Base-by-base conservation (phyloP, 2,888 invertebrate genomes). In the Syrista parreyssii region DNA sequence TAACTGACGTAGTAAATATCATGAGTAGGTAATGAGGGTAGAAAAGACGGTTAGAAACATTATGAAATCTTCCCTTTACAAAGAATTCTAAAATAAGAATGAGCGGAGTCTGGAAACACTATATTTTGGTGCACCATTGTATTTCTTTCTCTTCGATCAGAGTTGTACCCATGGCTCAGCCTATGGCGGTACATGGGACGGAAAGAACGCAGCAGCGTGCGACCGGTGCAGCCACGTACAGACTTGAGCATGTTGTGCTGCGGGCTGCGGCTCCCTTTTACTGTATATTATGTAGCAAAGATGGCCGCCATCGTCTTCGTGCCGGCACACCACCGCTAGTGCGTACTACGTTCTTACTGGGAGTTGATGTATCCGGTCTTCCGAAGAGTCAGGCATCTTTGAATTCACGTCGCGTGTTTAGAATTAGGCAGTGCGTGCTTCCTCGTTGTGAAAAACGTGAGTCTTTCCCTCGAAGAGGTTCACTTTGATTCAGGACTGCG, bases 271-370 rank as follows among this genome's bases (percentile, higher is more conserved):
- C 9, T 33, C 33, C 71, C n/a, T 32, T 69, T 69, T 69, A 69
- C 32, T 33, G 32, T 33, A 34, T 9, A 71, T 71, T 71, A 71
- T 71, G 71, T 12, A 33, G 32, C 71, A 71, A 71, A 71, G 71
- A 71, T 71, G 71, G 71, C 71, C 12, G 31, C 71, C 31, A 31
- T 31, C 33, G 31, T 71, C 31, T 33, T 32, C 71, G 71, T 71
- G 33, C 71, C 71, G 71, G 71, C 71, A 71, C 71, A 33, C 12
- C 33, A 33, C 71, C 31, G 71, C 71, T 71, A 31, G 71, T 71
- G 31, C 71, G 32, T 33, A 33, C 33, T 71, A 71, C 71, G 71
- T n/a, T 71, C 9, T 23, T 55, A 55, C 55, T 55, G 23, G 2
- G 55, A 55, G 23, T 9, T 55, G 55, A 55, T 55, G 55, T 55